Conservation (phyloP, 1,140 invertebrate species). For the Mizuhopecten yessoensis region DNA sequence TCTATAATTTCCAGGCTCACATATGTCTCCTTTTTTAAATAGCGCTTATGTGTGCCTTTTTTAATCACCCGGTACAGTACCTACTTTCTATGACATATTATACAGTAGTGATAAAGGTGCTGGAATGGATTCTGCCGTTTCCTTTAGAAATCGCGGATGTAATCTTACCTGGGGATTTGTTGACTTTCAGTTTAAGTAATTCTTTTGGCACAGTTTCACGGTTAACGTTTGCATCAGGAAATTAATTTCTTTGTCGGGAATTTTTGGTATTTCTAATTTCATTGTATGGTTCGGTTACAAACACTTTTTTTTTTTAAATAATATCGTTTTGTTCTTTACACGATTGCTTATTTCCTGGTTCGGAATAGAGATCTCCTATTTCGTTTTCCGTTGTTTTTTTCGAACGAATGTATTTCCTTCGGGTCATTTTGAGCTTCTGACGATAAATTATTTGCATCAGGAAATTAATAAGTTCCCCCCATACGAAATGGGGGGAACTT, state of each 20-base stretch:
- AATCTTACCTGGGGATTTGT: slow-evolving; percentile 32
- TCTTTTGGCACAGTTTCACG: too few species aligned
- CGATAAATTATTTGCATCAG: slow-evolving; percentile 42
- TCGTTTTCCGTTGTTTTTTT: slow-evolving; percentile 41
- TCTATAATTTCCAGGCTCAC: slow-evolving; percentile 42
- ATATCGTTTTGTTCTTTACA: slow-evolving; percentile 38
- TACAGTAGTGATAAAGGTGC: neutral
- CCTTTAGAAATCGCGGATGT: slow-evolving; percentile 8
- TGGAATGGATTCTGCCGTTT: slow-evolving; percentile 40
- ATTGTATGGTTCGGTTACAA: too few species aligned
- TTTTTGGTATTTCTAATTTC: too few species aligned
- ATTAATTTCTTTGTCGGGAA: too few species aligned
- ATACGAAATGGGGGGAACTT: too few species aligned
- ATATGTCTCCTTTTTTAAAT: slow-evolving; percentile 49
- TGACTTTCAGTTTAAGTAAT: too few species aligned
- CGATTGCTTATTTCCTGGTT: slow-evolving; percentile 43
- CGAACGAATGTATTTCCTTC: slow-evolving; percentile 50
- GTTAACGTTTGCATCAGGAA: too few species aligned
- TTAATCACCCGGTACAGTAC: neutral
- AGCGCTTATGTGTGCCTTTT: slow-evolving; percentile 42
- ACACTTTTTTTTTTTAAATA: slow-evolving; percentile 46
- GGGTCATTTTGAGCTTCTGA: slow-evolving; percentile 45
- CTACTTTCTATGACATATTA: neutral
- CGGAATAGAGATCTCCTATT: slow-evolving; percentile 34
- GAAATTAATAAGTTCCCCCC: too few species aligned